phyloP scores from a whole-genome alignment of 2,797 vertebrate species.

The Scolopax rusticola region DNA sequence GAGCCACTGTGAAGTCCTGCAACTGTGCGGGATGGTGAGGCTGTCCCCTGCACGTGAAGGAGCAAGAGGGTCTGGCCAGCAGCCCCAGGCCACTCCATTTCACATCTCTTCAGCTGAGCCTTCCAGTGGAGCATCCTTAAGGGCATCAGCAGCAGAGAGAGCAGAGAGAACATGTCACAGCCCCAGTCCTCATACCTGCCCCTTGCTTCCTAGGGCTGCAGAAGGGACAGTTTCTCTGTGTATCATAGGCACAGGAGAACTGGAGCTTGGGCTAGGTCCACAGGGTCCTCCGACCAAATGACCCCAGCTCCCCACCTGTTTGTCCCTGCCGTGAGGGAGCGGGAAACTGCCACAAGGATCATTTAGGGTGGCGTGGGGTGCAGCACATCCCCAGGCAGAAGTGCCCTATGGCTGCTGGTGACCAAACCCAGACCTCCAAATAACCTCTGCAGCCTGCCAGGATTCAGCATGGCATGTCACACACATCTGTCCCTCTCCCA shows the following conservation, averaged over 20 bases:
- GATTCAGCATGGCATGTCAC: not conserved
- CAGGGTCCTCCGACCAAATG: accelerated
- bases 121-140: not conserved
- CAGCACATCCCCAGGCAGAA: not conserved
- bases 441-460: not conserved
- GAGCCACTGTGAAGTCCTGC: not conserved
- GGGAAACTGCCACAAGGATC: not conserved
- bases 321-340: not conserved
- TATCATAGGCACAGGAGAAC: not conserved
- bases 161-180: not conserved
- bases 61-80: not conserved
- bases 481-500: accelerated
- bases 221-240: not conserved
- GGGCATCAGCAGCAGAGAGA: not conserved
- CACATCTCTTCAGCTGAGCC: not conserved
- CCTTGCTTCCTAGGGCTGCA: not conserved
- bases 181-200: not conserved
- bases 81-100: not conserved
- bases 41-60: not conserved
- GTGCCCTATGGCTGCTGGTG: not conserved
- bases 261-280: not conserved
- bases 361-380: accelerated
- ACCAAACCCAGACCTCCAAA: not conserved
- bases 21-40: not conserved
- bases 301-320: not conserved